Evolutionary conservation across 2,113 vertebrate genomes (phyloP).

Genomic region (Nettapus auritus): DNA sequence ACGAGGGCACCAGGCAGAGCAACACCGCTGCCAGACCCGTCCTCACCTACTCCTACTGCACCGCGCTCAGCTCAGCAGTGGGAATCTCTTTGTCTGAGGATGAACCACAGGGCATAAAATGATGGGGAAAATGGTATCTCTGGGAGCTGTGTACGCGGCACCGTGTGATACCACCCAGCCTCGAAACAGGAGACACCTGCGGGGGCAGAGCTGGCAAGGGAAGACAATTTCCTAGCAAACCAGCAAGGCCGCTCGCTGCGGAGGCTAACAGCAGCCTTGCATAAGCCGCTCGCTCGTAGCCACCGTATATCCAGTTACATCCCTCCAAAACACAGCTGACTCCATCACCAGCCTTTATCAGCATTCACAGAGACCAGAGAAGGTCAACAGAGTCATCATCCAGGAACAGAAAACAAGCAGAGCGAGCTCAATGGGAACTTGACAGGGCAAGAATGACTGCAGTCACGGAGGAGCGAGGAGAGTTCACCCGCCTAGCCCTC

Average conservation of each 20-base stretch:
- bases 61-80: not conserved
- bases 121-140: not conserved
- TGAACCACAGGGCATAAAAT: not conserved
- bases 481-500: fast-evolving
- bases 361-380: slow-evolving; percentile 18
- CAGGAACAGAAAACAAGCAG: not conserved
- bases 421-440: not conserved
- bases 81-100: not conserved
- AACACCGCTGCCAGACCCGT: slow-evolving; percentile 29
- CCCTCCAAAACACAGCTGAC: not conserved
- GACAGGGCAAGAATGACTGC: slow-evolving; percentile 38
- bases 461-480: not conserved
- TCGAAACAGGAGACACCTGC: not conserved
- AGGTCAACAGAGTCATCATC: slow-evolving; percentile 55
- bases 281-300: not conserved
- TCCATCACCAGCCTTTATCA: not conserved
- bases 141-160: not conserved
- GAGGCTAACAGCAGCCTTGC: not conserved
- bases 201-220: not conserved
- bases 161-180: not conserved
- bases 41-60: slow-evolving; percentile 18
- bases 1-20: not conserved
- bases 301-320: not conserved
- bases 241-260: not conserved
- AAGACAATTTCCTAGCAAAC: not conserved